phyloP scores from a whole-genome alignment of 2,888 invertebrate genomes.

The Pilophorus perplexus region DNA sequence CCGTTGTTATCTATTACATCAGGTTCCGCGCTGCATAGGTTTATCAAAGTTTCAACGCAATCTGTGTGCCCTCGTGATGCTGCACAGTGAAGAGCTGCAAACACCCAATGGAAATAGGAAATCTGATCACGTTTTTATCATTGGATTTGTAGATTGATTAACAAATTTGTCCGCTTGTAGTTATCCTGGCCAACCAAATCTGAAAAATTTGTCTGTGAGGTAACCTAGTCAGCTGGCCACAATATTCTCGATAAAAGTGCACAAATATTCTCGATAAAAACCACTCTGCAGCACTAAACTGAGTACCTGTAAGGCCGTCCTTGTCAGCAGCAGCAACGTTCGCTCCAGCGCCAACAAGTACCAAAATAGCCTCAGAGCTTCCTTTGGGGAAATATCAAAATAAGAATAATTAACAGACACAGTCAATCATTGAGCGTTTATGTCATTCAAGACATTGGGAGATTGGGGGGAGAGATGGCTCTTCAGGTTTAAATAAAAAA shows the following conservation, averaged over 20 bases:
- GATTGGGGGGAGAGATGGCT: background rate
- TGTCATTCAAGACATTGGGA: no score
- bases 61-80: slow-evolving; percentile 93
- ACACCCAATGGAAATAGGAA: background rate
- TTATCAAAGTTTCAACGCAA: slow-evolving; percentile 83
- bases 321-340: slow-evolving; percentile 79
- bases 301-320: slow-evolving; percentile 83
- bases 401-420: no score
- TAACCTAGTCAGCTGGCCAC: no score
- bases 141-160: no score
- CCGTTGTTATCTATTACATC: slow-evolving; percentile 91
- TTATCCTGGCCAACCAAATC: no score
- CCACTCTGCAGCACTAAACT: slow-evolving; percentile 34
- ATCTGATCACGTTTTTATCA: background rate
- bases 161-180: no score
- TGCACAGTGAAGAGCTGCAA: slow-evolving; percentile 85
- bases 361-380: slow-evolving; percentile 84
- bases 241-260: no score
- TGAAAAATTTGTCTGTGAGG: background rate
- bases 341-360: slow-evolving; percentile 83
- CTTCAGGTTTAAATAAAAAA: background rate
- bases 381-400: no score
- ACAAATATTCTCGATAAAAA: background rate
- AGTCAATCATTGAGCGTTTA: background rate
- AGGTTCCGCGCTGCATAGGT: slow-evolving; percentile 82